Evolutionary conservation across 1,140 invertebrate genomes (phyloP), one percentile per base, ranked within the genome.

Genomic region (Thaumatotibia leucotreta): DNA sequence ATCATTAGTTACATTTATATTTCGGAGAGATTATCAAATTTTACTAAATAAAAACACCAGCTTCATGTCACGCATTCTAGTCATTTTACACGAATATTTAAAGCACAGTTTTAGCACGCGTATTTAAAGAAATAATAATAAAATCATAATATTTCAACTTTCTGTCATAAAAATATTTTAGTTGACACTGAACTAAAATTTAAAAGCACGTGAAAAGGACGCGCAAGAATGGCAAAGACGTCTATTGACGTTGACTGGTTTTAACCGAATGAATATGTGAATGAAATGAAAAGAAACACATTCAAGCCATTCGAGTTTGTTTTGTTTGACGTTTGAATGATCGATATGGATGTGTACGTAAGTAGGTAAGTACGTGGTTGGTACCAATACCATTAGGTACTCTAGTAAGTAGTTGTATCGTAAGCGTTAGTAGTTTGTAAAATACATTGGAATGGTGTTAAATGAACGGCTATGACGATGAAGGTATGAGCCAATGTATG

Each of bases 151-250:
- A 27, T 27, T 11, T 6, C 11, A 1, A 27, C n/a, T 58, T 58
- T 58, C 52, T 29, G 52, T 64, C 39, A 50, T 64, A 64, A 64
- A 64, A 64, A 11, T 22, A 4, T 6, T n/a, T n/a, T 49, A 31
- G 50, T 23, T 49, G 45, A 27, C 31, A 49, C 39, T n/a, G n/a
- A n/a, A n/a, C n/a, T 50, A 39, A 17, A 64, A 63, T 22, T 67
- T 70, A 61, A 64, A 64, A 67, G 24, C 68, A 70, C 68, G 65
- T 65, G 63, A 66, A 67, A 33, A 45, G 50, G 32, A 35, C 61
- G 23, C 32, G 23, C 20, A 33, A 10, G 35, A n/a, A 33, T 8
- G 20, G 14, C 61, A n/a, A 31, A n/a, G 11, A 27, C 52, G 24
- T 27, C 52, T 14, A 22, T 9, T 6, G 3, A 9, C 52, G n/a